Conservation (phyloP, 2,113 vertebrate species). For the Sciurus niger region DNA sequence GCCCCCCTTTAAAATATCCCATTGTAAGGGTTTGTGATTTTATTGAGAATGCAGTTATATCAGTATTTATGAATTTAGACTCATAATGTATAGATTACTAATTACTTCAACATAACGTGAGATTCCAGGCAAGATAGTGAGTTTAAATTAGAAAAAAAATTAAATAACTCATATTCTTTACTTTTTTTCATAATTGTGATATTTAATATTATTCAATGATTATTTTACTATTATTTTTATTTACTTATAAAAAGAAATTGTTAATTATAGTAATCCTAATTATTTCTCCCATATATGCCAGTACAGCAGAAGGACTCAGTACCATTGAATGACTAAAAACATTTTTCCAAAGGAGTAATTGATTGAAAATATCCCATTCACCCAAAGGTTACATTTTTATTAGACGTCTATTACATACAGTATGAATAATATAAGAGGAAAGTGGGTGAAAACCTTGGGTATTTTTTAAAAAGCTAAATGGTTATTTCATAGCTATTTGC, state of each 20-base stretch:
- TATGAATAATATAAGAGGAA: conserved; percentile 46
- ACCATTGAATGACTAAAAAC: background rate
- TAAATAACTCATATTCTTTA: background rate
- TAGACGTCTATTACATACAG: background rate
- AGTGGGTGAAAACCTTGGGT: background rate
- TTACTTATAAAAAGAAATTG: conserved; percentile 44
- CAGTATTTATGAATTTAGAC: conserved; percentile 43
- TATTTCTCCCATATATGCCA: background rate
- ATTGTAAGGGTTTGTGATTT: conserved; percentile 38
- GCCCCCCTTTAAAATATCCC: background rate
- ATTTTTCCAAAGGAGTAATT: conserved; percentile 18
- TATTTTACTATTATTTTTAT: conserved; percentile 26
- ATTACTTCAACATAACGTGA: background rate
- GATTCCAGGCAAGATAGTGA: conserved; percentile 51
- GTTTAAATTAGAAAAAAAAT: conserved; percentile 30
- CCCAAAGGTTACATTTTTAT: conserved; percentile 28
- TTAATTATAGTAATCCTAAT: conserved; percentile 43
- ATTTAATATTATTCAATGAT: conserved; percentile 21
- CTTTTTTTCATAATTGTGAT: conserved; percentile 29
- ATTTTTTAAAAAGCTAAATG: conserved; percentile 7
- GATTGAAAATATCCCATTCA: background rate
- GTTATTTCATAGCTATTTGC: background rate
- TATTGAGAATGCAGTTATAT: conserved; percentile 41
- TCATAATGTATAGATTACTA: conserved; percentile 30
- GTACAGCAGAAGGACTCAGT: background rate